Percentiles rank a stretch among this genome's conserved stretches.
phyloP scores from a whole-genome alignment of 1,140 invertebrate species.

The Dicyema japonicum region DNA sequence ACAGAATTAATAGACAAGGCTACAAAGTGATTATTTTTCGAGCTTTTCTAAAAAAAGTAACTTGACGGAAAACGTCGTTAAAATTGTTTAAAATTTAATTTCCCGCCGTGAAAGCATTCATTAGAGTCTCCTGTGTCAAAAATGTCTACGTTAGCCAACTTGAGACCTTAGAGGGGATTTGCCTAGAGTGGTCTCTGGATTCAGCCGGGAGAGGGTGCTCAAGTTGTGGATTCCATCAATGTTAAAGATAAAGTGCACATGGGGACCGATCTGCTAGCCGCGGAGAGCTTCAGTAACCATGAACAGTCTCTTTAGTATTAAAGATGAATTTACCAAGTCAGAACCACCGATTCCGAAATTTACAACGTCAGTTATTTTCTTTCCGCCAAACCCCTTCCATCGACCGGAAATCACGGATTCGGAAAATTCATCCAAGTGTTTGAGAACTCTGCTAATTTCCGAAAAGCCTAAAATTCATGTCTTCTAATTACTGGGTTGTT shows the following conservation, averaged over 20 bases:
- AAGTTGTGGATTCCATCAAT: constrained; percentile 92
- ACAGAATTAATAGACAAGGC: constrained; percentile 68
- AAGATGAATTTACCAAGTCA: constrained; percentile 44
- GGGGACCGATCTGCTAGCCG: constrained; percentile 45
- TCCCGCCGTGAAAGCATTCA: too few relatives aligned
- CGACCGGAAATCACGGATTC: constrained; percentile 29
- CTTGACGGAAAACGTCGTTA: too few relatives aligned
- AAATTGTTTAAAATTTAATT: too few relatives aligned
- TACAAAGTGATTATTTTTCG: constrained; percentile 81
- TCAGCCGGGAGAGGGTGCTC: constrained; percentile 54
- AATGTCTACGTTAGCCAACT: too few relatives aligned
- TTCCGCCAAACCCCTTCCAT: constrained; percentile 63
- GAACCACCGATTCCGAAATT: constrained; percentile 99
- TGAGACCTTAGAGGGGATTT: not conserved
- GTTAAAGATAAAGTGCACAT: constrained; percentile 92
- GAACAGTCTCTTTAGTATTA: constrained; percentile 68
- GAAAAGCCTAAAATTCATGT: too few relatives aligned
- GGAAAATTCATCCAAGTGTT: constrained; percentile 66
- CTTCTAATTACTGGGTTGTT: too few relatives aligned
- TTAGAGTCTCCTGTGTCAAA: too few relatives aligned
- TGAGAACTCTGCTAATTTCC: constrained; percentile 53
- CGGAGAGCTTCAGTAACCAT: constrained; percentile 91
- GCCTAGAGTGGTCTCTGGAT: constrained; percentile 62
- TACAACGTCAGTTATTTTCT: constrained; percentile 75
- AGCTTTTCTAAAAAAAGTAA: constrained; percentile 32